These are phyloP conservation scores for Casuarius casuarius DNA, from an alignment of 2,113 vertebrate species.

Conservation along the genomic window DNA sequence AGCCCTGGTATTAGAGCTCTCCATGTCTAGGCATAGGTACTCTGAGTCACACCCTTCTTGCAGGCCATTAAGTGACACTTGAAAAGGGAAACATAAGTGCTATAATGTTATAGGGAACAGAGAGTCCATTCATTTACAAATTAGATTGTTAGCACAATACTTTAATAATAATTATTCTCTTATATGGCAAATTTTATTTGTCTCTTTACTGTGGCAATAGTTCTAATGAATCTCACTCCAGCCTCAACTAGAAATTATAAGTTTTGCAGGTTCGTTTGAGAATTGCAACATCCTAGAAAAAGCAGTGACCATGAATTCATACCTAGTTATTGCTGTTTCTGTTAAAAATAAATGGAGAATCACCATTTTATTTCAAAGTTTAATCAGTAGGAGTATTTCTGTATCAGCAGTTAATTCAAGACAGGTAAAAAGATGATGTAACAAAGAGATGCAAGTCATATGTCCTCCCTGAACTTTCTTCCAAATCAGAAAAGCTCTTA, in stretches of 20 bases:
- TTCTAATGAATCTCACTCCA: neutral
- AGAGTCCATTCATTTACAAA: neutral
- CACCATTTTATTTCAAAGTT: neutral
- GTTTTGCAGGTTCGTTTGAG: neutral
- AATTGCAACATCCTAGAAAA: neutral
- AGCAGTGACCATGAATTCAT: neutral
- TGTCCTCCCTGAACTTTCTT: neutral
- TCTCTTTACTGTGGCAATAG: neutral
- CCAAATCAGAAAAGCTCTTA: constrained; percentile 35
- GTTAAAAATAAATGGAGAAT: neutral
- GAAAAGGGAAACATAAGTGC: neutral
- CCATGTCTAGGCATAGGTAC: neutral
- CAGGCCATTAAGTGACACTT: neutral
- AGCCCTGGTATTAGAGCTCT: neutral
- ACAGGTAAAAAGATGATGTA: neutral
- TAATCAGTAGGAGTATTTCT: neutral
- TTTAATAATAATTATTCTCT: neutral
- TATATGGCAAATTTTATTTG: neutral
- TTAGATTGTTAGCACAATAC: neutral
- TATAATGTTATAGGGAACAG: neutral
- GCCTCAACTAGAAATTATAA: neutral
- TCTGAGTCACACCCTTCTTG: neutral
- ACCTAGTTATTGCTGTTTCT: neutral
- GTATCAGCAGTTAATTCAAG: neutral
- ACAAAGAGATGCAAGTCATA: neutral